A percentile compares a stretch with the other conserved stretches of the same genome.
phyloP scores from a whole-genome alignment of 2,113 vertebrate species.

The Cepphus grylle region DNA sequence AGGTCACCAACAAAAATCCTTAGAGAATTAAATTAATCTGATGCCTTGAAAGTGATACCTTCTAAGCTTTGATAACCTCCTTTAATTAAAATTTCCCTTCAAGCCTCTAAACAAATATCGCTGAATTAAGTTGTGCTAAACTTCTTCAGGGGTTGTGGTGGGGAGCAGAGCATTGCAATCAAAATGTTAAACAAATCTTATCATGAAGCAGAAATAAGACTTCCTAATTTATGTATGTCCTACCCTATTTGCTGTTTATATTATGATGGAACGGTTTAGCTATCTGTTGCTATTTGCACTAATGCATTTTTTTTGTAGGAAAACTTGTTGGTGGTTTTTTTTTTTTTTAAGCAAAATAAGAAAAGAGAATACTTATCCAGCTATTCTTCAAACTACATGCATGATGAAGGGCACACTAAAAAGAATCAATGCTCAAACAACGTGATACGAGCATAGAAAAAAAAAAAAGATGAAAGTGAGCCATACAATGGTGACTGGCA shows the following conservation, averaged over 20 bases:
- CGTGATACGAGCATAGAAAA: accelerated
- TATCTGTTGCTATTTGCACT: neutral
- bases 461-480: neutral
- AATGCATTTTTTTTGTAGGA: neutral
- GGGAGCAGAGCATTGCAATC: neutral
- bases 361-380: neutral
- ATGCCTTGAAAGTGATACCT: neutral
- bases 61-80: neutral
- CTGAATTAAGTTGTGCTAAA: neutral
- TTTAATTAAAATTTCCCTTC: neutral
- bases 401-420: neutral
- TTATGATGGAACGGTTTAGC: neutral
- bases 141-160: neutral
- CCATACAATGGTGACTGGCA: neutral
- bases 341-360: neutral
- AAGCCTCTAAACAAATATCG: neutral
- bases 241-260: neutral
- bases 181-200: neutral
- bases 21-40: neutral
- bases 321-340: neutral
- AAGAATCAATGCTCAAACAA: neutral
- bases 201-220: neutral
- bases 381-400: neutral
- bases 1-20: neutral
- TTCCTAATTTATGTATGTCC: neutral